Evolutionary conservation across 2,797 vertebrate genomes (phyloP), one percentile per base, ranked within the genome.

Genomic region (Cossypha caffra): DNA sequence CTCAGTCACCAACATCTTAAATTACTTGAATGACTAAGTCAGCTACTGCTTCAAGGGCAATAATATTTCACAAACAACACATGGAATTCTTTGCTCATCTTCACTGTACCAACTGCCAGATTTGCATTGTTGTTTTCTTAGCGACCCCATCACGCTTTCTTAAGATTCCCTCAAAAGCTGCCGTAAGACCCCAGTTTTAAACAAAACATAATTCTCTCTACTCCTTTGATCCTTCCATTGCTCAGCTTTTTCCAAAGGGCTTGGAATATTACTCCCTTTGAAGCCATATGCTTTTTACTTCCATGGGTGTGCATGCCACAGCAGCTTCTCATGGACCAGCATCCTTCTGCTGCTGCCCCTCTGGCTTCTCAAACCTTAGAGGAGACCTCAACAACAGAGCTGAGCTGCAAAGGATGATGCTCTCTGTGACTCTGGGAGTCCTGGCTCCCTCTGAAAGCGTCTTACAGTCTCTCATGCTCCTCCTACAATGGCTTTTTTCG

Each of bases 141-240:
- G 73, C 87, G 80, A 91, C 83, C 16, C 40, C 10, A 48, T 68
- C 77, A 88, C 0, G 0, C 89, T 82, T 83, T 54, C 61, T 43
- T 59, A 78, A 93, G 73, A 92, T 55, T 92, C 62, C 31, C 59
- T 84, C 90, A 38, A 90, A 95, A 95, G 80, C 79, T 75, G 55
- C 66, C 10, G 2, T 90, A 92, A 90, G 79, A 93, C 58, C 67
- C 82, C 37, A 42, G 62, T 90, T 93, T 91, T 66, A 73, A 81
- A 72, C 86, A 81, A 90, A 93, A 78, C 76, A 71, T 48, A 42
- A 25, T 79, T 94, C 88, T 88, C 51, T 48, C 31, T n/a, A 33
- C 62, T 28, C 61, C 95, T 96, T 83, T 95, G 87, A 95, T 96
- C 82, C 79, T 96, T 68, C 64, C 31, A 29, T 48, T 10, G 1